Conservation (phyloP, 1,140 invertebrate species). For the Solenopsis fugax region DNA sequence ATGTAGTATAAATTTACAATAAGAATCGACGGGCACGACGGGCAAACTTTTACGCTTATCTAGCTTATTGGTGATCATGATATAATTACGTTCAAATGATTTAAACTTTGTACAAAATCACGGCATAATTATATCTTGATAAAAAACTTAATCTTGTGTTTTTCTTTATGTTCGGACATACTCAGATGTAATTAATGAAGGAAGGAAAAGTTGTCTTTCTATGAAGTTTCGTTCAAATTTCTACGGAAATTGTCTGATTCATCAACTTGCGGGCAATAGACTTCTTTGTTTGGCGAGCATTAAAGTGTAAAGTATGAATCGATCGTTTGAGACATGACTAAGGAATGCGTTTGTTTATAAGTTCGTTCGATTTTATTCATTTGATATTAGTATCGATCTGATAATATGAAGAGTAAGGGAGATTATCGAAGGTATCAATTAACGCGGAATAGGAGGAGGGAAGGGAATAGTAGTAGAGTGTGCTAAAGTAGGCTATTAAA, state of each 20-base stretch:
- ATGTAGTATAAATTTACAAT: constrained; percentile 59
- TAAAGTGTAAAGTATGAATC: constrained; percentile 47
- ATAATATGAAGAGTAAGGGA: not conserved
- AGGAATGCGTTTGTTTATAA: constrained; percentile 16
- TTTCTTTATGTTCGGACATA: constrained; percentile 10
- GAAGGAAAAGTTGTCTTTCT: not conserved
- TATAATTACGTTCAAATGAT: constrained; percentile 26
- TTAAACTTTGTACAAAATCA: constrained; percentile 46
- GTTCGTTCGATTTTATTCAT: too few relatives aligned
- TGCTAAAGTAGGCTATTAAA: constrained; percentile 28
- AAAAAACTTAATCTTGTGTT: constrained; percentile 4
- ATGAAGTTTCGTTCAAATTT: not conserved
- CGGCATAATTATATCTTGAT: not conserved
- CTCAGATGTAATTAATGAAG: constrained; percentile 6
- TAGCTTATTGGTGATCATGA: constrained; percentile 23
- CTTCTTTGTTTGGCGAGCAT: not conserved
- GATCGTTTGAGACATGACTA: not conserved
- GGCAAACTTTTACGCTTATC: constrained; percentile 41
- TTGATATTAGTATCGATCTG: not conserved
- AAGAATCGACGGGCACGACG: constrained; percentile 21
- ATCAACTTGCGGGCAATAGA: not conserved
- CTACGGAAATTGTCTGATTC: not conserved
- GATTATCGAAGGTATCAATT: constrained; percentile 40
- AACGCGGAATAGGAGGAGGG: not conserved
- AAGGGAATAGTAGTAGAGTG: not conserved